These are phyloP conservation scores for Porites australiensis DNA, from an alignment of 64 coral and sea anemone genomes.

Conservation along the genomic window DNA sequence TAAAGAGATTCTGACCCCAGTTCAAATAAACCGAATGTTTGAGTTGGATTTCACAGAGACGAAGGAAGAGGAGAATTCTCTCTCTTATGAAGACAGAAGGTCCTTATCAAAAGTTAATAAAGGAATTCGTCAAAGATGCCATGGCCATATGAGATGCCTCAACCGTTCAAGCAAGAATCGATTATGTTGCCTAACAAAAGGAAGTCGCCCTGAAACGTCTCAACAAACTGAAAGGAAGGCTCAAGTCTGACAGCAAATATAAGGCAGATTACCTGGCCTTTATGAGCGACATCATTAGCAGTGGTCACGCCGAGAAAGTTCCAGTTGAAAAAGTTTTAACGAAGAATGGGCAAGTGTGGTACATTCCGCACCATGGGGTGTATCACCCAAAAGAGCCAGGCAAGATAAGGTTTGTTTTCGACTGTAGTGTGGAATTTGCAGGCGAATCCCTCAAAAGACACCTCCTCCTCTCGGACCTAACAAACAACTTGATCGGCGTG, in stretches of 20 bases:
- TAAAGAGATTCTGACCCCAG: constrained; percentile 17
- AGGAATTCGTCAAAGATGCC: neutral
- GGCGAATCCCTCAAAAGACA: constrained; percentile 15
- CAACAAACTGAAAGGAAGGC: constrained; percentile 2
- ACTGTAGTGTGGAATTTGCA: neutral
- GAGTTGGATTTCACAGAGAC: constrained; percentile 12
- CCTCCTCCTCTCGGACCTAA: constrained; percentile 15
- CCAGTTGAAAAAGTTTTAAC: neutral
- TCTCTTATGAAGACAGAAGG: constrained; percentile 36
- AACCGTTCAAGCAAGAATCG: constrained; percentile 27
- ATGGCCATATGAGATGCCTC: constrained; percentile 48
- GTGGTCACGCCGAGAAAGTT: constrained; percentile 42
- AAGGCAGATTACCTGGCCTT: neutral
- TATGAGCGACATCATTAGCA: constrained; percentile 19
- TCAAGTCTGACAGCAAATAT: neutral
- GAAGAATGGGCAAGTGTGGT: neutral
- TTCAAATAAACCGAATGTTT: constrained; percentile 31
- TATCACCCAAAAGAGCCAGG: constrained; percentile 22
- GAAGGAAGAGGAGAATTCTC: neutral
- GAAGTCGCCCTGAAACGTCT: constrained; percentile 11
- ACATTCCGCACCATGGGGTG: constrained; percentile 39
- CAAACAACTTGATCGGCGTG: constrained; percentile 37
- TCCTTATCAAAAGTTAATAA: neutral
- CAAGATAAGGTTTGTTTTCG: constrained; percentile 42
- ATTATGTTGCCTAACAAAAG: constrained; percentile 11